Evolutionary conservation across 2,797 vertebrate genomes (phyloP).

Genomic region (Protosalanx chinensis): DNA sequence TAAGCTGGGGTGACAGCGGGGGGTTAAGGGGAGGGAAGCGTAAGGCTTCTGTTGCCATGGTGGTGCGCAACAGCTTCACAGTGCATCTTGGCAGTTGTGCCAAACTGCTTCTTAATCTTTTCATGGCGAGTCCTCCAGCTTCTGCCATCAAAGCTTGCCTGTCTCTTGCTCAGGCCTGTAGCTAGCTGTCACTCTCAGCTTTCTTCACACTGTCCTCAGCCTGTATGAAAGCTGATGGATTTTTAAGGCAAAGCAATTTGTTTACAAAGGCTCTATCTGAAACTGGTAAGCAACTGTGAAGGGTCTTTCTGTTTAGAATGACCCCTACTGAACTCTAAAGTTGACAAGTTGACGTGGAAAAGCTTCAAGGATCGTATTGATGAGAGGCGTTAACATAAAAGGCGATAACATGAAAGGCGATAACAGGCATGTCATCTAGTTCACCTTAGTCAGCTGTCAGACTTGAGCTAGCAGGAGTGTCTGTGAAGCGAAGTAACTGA

Average conservation of each 20-base stretch:
- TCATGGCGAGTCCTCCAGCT: conserved; percentile 66
- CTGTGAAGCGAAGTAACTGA: not conserved
- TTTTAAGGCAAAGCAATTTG: conserved; percentile 54
- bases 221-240: conserved; percentile 45
- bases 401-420: conserved; percentile 34
- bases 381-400: conserved; percentile 1
- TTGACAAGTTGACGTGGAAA: conserved; percentile 30
- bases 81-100: conserved; percentile 61
- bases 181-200: conserved; percentile 63
- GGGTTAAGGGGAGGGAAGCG: conserved; percentile 40
- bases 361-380: conserved; percentile 17
- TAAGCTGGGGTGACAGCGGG: conserved; percentile 41
- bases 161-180: conserved; percentile 62
- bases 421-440: conserved; percentile 47
- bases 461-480: conserved; percentile 3
- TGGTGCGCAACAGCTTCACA: conserved; percentile 52
- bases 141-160: conserved; percentile 66
- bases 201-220: conserved; percentile 43
- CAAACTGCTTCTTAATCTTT: conserved; percentile 75
- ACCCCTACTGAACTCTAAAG: conserved; percentile 49
- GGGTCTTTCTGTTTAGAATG: conserved; percentile 53
- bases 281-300: conserved; percentile 40
- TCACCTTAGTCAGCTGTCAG: conserved; percentile 36
- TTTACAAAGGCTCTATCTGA: conserved; percentile 48
- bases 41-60: conserved; percentile 70